Conservation (phyloP, 2,113 vertebrate species). For the Neolamprologus hecqui region DNA sequence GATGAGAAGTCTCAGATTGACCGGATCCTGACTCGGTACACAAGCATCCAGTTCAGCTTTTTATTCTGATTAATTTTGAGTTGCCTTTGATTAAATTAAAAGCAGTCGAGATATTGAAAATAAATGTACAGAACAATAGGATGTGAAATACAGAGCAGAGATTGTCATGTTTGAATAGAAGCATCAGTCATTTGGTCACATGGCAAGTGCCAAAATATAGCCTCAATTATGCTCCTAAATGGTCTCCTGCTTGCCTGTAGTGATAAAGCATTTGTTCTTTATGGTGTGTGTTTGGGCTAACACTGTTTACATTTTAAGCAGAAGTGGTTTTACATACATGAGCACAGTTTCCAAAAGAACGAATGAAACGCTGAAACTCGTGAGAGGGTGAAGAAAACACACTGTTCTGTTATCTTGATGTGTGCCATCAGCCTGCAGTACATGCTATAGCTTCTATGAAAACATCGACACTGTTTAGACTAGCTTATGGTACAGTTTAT, state of each 20-base stretch:
- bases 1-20: slow-evolving; percentile 78
- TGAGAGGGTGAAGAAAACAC: neutral
- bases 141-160: neutral
- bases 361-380: neutral
- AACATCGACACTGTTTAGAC: neutral
- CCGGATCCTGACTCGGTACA: slow-evolving; percentile 78
- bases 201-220: neutral
- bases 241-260: neutral
- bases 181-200: neutral
- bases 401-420: neutral
- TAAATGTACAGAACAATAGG: neutral
- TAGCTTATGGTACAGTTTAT: neutral
- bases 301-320: neutral
- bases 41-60: neutral
- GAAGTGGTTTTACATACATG: neutral
- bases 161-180: neutral
- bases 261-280: neutral
- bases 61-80: neutral
- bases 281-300: neutral
- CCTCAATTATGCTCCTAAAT: neutral
- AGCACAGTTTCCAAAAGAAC: neutral
- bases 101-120: neutral
- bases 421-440: neutral
- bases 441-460: neutral
- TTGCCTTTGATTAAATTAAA: neutral